Evolutionary conservation across 1,140 invertebrate species (phyloP), one percentile per base, ranked within the genome.

Genomic region (Papilio aristodemus): DNA sequence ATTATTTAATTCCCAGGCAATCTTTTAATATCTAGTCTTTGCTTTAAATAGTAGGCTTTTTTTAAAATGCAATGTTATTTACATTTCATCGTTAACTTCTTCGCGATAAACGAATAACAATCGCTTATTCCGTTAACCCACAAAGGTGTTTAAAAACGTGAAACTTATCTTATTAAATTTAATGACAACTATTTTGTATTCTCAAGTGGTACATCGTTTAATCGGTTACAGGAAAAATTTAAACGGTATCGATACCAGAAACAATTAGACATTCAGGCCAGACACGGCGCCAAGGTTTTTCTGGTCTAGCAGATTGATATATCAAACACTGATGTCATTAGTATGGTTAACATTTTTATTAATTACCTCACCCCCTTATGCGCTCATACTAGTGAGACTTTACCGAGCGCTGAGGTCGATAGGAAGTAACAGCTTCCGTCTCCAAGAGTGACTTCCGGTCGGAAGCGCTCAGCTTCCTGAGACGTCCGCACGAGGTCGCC

Each of bases 401-500:
- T 10, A 63, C 60, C 19, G 54, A 58, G 25, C 43, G 59, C 67
- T 71, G 67, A 69, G 67, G 69, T 63, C 69, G 62, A 63, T 70
- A 74, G 73, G 73, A 74, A 77, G 57, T 70, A 69, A 46, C 70
- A 69, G 60, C 73, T 78, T 73, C 74, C 72, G 76, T 76, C 76
- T 70, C 72, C 71, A 72, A 39, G 63, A 66, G 68, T 72, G 71
- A 69, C 70, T 83, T 81, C 81, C 79, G 81, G 66, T 77, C 78
- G 79, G 79, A 83, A 81, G 81, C 69, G 68, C 43, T 9, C 68
- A 71, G 74, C 75, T 83, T 83, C 81, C 81, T 83, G 76, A 66
- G 72, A 19, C 70, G 68, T 54, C 46, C 57, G 71, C 68, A 50
- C 79, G 78, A 82, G 78, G 76, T 68, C 76, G 69, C 60, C 66